Conservation (phyloP, 2,888 invertebrate species). For the Melanostoma scalare region DNA sequence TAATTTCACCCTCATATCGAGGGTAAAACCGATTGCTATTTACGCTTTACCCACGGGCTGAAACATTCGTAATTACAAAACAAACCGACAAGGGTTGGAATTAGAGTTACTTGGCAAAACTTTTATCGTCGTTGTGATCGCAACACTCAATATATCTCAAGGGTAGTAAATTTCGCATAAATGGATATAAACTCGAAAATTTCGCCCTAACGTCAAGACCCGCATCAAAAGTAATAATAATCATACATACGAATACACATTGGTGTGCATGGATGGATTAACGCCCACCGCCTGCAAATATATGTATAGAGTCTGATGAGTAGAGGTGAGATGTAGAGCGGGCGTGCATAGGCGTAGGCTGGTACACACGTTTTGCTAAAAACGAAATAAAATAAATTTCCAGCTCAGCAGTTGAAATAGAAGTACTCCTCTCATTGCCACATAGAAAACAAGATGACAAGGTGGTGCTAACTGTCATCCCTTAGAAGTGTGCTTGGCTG, state of each 20-base stretch:
- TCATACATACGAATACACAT: conserved; percentile 27
- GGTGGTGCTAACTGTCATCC: conserved; percentile 57
- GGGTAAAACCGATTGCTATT: conserved; percentile 23
- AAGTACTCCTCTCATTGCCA: conserved; percentile 43
- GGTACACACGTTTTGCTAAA: conserved; percentile 47
- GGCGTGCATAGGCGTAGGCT: conserved; percentile 53
- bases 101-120: neutral
- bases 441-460: conserved; percentile 51
- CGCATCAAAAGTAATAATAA: conserved; percentile 64
- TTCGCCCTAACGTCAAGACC: conserved; percentile 60
- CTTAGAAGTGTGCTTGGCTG: conserved; percentile 22
- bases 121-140: conserved; percentile 17
- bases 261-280: conserved; percentile 21
- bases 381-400: conserved; percentile 65
- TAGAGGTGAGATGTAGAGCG: neutral
- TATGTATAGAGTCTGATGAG: neutral
- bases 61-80: conserved; percentile 33
- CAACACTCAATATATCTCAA: conserved; percentile 27
- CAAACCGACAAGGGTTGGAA: neutral
- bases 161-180: conserved; percentile 47
- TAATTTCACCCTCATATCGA: conserved; percentile 22
- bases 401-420: conserved; percentile 53
- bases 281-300: conserved; percentile 7
- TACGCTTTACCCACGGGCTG: neutral
- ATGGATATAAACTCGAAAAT: conserved; percentile 57